Percentiles rank a stretch among this genome's conserved stretches.
Conservation (phyloP, 1,140 invertebrate genomes). For the Meloidogyne floridensis region DNA sequence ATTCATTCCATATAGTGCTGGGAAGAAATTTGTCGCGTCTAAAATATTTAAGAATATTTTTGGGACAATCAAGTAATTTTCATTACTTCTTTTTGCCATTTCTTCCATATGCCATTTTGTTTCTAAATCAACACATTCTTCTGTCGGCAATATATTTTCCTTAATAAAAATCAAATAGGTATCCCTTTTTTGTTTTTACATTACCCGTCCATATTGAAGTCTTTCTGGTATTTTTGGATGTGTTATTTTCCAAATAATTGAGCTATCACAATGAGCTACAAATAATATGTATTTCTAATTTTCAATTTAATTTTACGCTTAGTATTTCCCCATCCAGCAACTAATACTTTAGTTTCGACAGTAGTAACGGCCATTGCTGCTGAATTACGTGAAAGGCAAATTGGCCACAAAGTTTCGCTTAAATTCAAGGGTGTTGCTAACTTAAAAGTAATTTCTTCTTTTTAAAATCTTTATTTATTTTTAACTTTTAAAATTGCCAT, state of each 20-base stretch:
- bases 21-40: slow-evolving; percentile 1
- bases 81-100: slow-evolving; percentile 19
- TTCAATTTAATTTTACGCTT: slow-evolving; percentile 9
- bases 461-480: background rate
- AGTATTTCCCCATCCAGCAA: slow-evolving; percentile 30
- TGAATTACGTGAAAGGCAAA: slow-evolving; percentile 20
- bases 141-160: slow-evolving; percentile 6
- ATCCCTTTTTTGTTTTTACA: no score
- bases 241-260: slow-evolving; percentile 28
- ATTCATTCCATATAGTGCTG: slow-evolving; percentile 10
- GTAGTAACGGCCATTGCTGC: background rate
- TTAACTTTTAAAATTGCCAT: slow-evolving; percentile 27
- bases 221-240: slow-evolving; percentile 30
- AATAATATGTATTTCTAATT: background rate
- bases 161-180: background rate
- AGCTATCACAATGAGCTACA: slow-evolving; percentile 25
- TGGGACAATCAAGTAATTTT: background rate
- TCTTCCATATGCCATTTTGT: slow-evolving; percentile 20
- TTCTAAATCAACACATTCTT: slow-evolving; percentile 14
- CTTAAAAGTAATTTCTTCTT: background rate
- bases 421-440: slow-evolving; percentile 23
- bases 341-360: background rate
- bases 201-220: slow-evolving; percentile 22
- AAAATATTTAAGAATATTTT: background rate
- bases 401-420: slow-evolving; percentile 21